Conservation (phyloP, 2,113 vertebrate genomes). For the Hemiprocne comata region DNA sequence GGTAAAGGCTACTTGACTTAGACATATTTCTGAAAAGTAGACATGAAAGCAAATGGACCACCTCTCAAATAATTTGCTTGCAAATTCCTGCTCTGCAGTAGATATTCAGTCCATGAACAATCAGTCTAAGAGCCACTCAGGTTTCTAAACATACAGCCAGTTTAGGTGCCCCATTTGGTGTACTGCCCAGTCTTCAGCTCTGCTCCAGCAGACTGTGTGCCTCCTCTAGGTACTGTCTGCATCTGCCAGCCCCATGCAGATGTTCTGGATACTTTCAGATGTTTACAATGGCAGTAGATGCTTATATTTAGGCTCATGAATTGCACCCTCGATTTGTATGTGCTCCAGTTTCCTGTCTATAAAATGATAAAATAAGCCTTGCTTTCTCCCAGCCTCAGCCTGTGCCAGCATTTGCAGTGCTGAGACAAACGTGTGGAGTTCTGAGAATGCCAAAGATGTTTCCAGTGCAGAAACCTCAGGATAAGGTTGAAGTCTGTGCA, state of each 20-base stretch:
- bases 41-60: background rate
- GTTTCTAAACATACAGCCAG: background rate
- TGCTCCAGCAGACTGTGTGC: background rate
- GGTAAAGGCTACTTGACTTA: background rate
- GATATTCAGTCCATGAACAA: background rate
- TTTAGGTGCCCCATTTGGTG: background rate
- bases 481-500: background rate
- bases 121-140: background rate
- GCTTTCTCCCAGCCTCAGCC: background rate
- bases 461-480: background rate
- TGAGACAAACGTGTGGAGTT: background rate
- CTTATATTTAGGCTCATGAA: background rate
- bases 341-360: background rate
- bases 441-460: background rate
- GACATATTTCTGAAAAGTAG: background rate
- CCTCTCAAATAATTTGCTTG: background rate
- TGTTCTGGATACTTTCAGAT: background rate
- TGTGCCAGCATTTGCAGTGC: accelerated
- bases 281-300: background rate
- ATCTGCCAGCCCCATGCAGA: background rate
- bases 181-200: background rate
- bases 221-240: background rate
- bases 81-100: background rate
- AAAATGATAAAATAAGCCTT: background rate
- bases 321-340: background rate